Conservation (phyloP, 1,140 invertebrate species). For the Ericerus pela region DNA sequence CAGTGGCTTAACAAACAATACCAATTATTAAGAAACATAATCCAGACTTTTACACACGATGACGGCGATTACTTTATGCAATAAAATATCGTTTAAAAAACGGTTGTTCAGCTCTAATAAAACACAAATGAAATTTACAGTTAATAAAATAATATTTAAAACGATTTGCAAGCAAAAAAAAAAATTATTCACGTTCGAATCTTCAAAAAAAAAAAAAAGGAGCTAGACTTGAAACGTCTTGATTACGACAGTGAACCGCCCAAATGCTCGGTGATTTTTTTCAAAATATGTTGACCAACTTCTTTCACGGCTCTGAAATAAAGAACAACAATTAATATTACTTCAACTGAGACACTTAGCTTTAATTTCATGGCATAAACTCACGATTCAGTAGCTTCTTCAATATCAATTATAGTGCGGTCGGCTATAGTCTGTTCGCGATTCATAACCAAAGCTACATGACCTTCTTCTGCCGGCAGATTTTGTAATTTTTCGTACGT, state of each 20-base stretch:
- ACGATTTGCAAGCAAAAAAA: too few relatives aligned
- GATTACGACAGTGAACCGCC: neutral
- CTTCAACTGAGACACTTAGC: neutral
- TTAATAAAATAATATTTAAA: too few relatives aligned
- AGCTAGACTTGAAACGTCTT: too few relatives aligned
- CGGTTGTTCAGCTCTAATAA: too few relatives aligned
- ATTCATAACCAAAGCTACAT: slow-evolving; percentile 4
- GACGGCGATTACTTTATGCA: too few relatives aligned
- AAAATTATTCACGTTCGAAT: too few relatives aligned
- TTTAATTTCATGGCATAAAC: neutral
- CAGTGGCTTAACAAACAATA: too few relatives aligned
- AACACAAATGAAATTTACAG: too few relatives aligned
- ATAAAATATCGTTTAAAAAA: too few relatives aligned
- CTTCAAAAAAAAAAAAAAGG: too few relatives aligned
- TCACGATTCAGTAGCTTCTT: slow-evolving; percentile 1
- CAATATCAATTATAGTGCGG: slow-evolving; percentile 1
- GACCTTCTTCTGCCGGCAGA: neutral
- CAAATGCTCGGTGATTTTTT: neutral
- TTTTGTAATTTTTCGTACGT: neutral
- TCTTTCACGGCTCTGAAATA: slow-evolving; percentile 1
- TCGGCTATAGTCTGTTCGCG: neutral
- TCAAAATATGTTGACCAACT: slow-evolving; percentile 4
- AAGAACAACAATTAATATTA: neutral
- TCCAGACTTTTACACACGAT: too few relatives aligned
- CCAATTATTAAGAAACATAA: too few relatives aligned